phyloP scores from a whole-genome alignment of 2,797 vertebrate genomes.

The Mormyrops attenuatus region DNA sequence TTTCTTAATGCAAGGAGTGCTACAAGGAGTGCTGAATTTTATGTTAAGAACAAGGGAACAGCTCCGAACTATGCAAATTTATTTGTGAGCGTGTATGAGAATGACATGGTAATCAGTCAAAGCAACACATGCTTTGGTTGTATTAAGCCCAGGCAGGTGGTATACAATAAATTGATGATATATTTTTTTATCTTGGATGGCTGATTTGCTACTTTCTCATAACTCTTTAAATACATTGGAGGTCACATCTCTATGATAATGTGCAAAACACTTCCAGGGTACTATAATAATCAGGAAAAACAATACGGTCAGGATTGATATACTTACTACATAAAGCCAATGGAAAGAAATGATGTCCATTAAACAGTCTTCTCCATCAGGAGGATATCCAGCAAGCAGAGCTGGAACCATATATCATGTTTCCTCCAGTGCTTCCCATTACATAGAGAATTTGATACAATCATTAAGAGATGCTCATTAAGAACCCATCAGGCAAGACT shows the following conservation, averaged over 20 bases:
- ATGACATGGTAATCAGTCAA: constrained; percentile 15
- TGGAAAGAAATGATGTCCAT: background rate
- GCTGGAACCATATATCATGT: background rate
- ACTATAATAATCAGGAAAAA: background rate
- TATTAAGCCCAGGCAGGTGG: background rate
- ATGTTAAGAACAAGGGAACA: background rate
- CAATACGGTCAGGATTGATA: background rate
- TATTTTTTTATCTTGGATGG: background rate
- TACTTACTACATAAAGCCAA: background rate
- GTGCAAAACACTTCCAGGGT: background rate
- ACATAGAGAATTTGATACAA: constrained; percentile 2
- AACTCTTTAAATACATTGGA: background rate
- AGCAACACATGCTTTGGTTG: background rate
- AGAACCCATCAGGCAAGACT: constrained; percentile 6
- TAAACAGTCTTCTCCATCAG: background rate
- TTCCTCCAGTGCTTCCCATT: background rate
- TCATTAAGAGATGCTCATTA: constrained; percentile 7
- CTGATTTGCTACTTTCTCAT: background rate
- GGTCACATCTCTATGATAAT: background rate
- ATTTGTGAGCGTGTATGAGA: constrained; percentile 1
- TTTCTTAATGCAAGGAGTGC: background rate
- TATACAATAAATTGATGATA: constrained; percentile 4
- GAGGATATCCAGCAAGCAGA: background rate
- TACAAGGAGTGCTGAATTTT: constrained; percentile 13
- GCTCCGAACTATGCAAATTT: constrained; percentile 10